These are phyloP conservation scores for Otus scops DNA, from an alignment of 2,797 vertebrate species.

Conservation along the genomic window DNA sequence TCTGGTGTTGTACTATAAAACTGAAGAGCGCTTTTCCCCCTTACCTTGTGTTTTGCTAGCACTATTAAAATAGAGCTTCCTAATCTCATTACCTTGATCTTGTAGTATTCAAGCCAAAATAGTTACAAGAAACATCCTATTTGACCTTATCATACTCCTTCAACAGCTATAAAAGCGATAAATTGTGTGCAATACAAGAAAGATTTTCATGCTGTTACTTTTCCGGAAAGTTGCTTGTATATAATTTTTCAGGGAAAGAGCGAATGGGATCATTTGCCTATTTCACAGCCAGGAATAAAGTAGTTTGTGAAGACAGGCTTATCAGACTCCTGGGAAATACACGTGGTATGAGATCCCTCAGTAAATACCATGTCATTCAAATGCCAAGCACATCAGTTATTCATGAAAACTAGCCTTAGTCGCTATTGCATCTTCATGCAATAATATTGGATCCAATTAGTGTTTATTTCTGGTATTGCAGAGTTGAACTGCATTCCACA, in stretches of 20 bases:
- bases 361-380: background rate
- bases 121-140: background rate
- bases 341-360: background rate
- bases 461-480: background rate
- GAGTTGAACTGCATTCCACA: background rate
- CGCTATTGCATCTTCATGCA: background rate
- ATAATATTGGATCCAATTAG: background rate
- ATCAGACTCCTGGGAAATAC: background rate
- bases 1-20: conserved; percentile 46
- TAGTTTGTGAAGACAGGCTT: background rate
- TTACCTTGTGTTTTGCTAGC: background rate
- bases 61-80: background rate
- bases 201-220: background rate
- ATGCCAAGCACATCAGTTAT: background rate
- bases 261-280: background rate
- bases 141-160: background rate
- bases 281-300: background rate
- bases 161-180: background rate
- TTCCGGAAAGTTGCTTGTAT: background rate
- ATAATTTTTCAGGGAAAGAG: background rate
- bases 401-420: background rate
- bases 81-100: background rate
- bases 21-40: background rate
- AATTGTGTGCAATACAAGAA: background rate
- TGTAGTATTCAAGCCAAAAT: background rate